Conservation (phyloP, 2,113 vertebrate species). For the Hippoglossus stenolepis region DNA sequence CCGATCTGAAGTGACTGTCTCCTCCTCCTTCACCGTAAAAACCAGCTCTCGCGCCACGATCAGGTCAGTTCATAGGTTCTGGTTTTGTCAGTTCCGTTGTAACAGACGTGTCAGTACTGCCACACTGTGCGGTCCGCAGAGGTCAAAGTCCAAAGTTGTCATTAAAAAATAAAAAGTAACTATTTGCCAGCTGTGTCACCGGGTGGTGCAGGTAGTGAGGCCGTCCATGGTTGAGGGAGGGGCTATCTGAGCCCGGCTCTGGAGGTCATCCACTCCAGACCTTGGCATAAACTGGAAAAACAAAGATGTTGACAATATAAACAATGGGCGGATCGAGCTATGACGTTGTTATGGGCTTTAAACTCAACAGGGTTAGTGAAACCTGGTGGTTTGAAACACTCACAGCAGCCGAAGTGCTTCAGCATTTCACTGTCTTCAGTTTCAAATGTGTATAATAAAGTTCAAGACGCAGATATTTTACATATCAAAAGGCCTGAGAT, state of each 20-base stretch:
- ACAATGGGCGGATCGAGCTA: too few species aligned
- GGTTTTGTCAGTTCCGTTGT: conserved; percentile 8
- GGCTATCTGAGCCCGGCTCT: conserved; percentile 81
- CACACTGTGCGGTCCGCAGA: conserved; percentile 10
- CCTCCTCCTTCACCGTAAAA: conserved; percentile 12
- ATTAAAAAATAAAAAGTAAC: conserved; percentile 17
- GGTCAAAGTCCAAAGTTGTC: conserved; percentile 44
- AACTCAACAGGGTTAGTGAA: too few species aligned
- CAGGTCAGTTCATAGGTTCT: conserved; percentile 25
- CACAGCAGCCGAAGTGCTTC: too few species aligned
- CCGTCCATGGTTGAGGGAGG: conserved; percentile 24
- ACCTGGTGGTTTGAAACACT: too few species aligned
- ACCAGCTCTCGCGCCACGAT: neutral
- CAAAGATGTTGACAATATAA: neutral
- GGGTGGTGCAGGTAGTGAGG: conserved; percentile 56
- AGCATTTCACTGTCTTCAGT: too few species aligned
- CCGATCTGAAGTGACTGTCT: neutral
- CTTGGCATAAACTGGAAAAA: conserved; percentile 91
- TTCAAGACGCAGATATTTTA: too few species aligned
- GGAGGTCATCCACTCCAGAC: conserved; percentile 97
- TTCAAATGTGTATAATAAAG: too few species aligned
- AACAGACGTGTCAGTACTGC: conserved; percentile 1
- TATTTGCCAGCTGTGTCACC: conserved; percentile 42
- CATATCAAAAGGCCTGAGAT: too few species aligned
- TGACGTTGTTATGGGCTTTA: too few species aligned